These are phyloP conservation scores for Calcarius ornatus DNA, from an alignment of 2,113 vertebrate genomes.

Conservation along the genomic window DNA sequence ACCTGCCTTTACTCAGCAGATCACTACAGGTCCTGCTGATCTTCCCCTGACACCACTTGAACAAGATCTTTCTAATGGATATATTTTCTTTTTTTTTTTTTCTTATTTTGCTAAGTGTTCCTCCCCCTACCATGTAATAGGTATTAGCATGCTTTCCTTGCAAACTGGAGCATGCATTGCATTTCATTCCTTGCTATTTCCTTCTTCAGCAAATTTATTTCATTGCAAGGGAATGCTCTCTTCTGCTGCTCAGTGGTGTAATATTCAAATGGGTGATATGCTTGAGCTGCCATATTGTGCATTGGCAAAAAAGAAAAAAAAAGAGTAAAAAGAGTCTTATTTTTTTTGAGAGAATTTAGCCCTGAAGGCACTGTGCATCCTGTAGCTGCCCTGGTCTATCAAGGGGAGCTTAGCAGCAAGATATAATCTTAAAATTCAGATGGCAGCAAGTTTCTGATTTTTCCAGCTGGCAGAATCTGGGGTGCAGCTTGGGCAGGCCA, in stretches of 20 bases:
- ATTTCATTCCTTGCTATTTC: neutral
- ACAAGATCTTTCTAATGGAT: neutral
- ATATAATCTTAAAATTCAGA: neutral
- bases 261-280: neutral
- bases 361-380: neutral
- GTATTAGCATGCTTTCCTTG: constrained; percentile 35
- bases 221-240: neutral
- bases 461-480: neutral
- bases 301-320: neutral
- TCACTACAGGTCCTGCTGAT: constrained; percentile 11
- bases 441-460: neutral
- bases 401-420: neutral
- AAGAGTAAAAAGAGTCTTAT: neutral
- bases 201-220: constrained; percentile 6
- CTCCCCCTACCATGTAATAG: neutral
- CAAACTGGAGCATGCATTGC: constrained; percentile 42
- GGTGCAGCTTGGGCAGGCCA: neutral
- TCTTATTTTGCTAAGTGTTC: neutral
- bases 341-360: neutral
- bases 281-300: neutral
- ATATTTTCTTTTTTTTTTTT: neutral
- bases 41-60: constrained; percentile 14
- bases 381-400: neutral
- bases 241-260: neutral
- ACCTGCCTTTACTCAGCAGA: constrained; percentile 30